Evolutionary conservation across 2,888 invertebrate genomes (phyloP).

Genomic region (Danaus chrysippus): DNA sequence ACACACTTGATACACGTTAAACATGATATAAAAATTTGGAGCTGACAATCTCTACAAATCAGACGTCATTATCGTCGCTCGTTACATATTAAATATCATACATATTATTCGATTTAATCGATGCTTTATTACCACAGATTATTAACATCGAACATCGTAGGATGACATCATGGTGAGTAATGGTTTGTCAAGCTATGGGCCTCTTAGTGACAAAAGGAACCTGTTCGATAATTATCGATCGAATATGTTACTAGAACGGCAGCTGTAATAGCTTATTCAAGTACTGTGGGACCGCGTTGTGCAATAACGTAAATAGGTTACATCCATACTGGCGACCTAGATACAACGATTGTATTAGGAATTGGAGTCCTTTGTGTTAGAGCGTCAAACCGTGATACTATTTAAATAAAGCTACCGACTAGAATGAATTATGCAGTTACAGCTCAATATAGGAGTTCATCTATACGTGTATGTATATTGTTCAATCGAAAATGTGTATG

Average conservation of each 20-base stretch:
- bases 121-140: not conserved
- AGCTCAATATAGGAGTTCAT: not conserved
- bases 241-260: constrained; percentile 48
- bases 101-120: not conserved
- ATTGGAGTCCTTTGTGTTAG: constrained; percentile 46
- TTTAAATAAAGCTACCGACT: constrained; percentile 21
- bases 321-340: constrained; percentile 53
- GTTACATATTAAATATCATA: too few relatives aligned
- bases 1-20: constrained; percentile 39
- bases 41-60: constrained; percentile 12
- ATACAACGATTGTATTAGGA: constrained; percentile 45
- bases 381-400: constrained; percentile 26
- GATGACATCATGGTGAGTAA: constrained; percentile 15
- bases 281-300: constrained; percentile 52
- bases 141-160: constrained; percentile 1
- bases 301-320: constrained; percentile 63
- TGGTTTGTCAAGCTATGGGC: constrained; percentile 6
- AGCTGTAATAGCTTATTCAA: constrained; percentile 47
- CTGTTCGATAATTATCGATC: constrained; percentile 47
- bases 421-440: constrained; percentile 5
- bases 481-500: not conserved
- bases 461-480: not conserved
- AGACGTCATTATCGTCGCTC: too few relatives aligned
- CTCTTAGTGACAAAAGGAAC: constrained; percentile 21
- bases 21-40: constrained; percentile 21